Evolutionary conservation across 2,797 vertebrate species (phyloP).

Genomic region (Sebastes miniatus): DNA sequence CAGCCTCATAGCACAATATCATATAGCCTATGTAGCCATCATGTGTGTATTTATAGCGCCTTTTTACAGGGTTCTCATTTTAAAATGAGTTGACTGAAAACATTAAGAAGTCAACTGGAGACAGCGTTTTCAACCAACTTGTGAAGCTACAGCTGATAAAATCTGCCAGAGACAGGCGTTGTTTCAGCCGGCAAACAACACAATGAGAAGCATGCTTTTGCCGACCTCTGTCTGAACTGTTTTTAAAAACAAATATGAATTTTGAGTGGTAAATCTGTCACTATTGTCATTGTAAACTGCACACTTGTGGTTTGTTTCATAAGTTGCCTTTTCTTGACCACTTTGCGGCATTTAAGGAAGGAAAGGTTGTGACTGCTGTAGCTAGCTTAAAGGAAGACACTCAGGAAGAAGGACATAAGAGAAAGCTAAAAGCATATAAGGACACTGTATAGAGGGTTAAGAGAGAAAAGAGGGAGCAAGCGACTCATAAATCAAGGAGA

Average conservation of each 20-base stretch:
- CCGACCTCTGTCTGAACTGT: background rate
- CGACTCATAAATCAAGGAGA: constrained; percentile 83
- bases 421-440: constrained; percentile 43
- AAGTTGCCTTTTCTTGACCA: background rate
- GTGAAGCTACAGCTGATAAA: background rate
- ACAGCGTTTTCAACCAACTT: too few relatives aligned
- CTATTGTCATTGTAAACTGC: background rate
- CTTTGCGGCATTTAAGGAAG: background rate
- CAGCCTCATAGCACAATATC: too few relatives aligned
- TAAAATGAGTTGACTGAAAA: too few relatives aligned
- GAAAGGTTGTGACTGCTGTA: background rate
- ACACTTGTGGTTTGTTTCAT: background rate
- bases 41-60: too few relatives aligned
- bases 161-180: background rate
- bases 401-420: background rate
- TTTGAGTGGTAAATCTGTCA: background rate
- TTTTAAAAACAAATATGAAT: background rate
- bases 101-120: too few relatives aligned
- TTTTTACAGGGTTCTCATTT: too few relatives aligned
- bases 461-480: constrained; percentile 34
- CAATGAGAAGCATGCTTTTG: background rate
- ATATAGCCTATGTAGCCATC: too few relatives aligned
- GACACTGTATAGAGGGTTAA: constrained; percentile 22
- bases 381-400: background rate
- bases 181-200: too few relatives aligned